Evolutionary conservation across 1,140 invertebrate genomes (phyloP), one percentile per base, ranked within the genome.

Genomic region (Drosophila micromelanica): DNA sequence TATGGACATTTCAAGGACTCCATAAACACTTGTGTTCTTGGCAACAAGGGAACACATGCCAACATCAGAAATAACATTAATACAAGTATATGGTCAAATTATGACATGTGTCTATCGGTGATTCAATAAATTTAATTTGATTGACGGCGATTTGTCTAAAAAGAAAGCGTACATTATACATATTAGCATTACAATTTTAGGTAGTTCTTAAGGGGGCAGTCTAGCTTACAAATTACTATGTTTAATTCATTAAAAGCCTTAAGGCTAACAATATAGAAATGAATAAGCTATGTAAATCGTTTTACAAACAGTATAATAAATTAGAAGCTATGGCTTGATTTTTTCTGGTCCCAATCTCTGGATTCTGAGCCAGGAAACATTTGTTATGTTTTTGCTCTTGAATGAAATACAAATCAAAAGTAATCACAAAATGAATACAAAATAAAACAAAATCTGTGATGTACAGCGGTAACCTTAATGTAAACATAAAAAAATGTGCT

Each of bases 351-450:
- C 63, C 60, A 57, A 48, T 49, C 81, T 64, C 69, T 60, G 57
- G 40, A 42, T 51, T 30, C 49, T 37, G 57, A 63, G 68, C 38
- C 77, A 40, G 52, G 20, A 63, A 74, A 56, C 74, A 81, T 86
- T 80, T 86, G 81, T 56, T 43, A 42, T 59, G 70, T 57, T 76
- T 82, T 64, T 78, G 73, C 56, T 76, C 63, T 30, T 72, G 78
- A 86, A 86, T 86, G 75, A 86, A 87, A 86, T 89, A 86, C 86
- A 79, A 86, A 78, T 80, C 82, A 68, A 67, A 78, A 87, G 67
- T 73, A 81, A 86, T 76, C 82, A 86, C 77, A 52, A 52, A 52
- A 13, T 5, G 32, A 35, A 27, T 8, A 75, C 80, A 73, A 73
- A 79, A 73, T 54, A 40, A 64, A 52, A 61, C 42, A 30, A 12